These are phyloP conservation scores for Zapus hudsonius DNA, from an alignment of 2,113 vertebrate species.

Conservation along the genomic window DNA sequence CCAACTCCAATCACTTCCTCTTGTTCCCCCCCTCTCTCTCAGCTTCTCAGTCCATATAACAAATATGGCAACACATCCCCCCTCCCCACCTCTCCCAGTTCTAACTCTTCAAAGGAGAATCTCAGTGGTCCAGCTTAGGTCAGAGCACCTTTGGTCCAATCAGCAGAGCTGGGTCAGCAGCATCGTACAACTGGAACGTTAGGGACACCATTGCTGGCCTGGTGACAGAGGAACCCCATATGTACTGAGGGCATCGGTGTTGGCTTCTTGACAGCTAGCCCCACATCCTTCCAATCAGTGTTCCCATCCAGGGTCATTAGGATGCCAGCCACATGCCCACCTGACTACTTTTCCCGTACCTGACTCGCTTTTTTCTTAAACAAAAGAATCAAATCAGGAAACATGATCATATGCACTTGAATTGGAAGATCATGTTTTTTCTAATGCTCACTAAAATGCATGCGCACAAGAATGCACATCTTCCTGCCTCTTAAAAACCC, in stretches of 20 bases:
- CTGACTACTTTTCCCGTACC: background rate
- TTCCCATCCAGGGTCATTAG: background rate
- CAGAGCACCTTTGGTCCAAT: background rate
- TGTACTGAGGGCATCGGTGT: background rate
- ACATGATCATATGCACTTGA: background rate
- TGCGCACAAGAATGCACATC: background rate
- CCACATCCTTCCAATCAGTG: background rate
- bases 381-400: background rate
- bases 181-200: rapidly evolving
- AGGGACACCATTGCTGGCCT: background rate
- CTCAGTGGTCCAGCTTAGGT: no score
- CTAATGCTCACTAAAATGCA: background rate
- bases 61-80: background rate
- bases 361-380: background rate
- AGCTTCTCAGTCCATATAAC: background rate
- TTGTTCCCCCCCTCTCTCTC: background rate
- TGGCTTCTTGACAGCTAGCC: rapidly evolving
- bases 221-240: background rate
- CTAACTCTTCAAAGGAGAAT: no score
- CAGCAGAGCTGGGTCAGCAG: background rate
- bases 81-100: no score
- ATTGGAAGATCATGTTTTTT: background rate
- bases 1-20: background rate
- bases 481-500: rapidly evolving
- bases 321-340: rapidly evolving